Percentiles rank a stretch among this genome's conserved stretches.
Conservation (phyloP, 2,797 vertebrate genomes). For the Sebastolobus altivelis region DNA sequence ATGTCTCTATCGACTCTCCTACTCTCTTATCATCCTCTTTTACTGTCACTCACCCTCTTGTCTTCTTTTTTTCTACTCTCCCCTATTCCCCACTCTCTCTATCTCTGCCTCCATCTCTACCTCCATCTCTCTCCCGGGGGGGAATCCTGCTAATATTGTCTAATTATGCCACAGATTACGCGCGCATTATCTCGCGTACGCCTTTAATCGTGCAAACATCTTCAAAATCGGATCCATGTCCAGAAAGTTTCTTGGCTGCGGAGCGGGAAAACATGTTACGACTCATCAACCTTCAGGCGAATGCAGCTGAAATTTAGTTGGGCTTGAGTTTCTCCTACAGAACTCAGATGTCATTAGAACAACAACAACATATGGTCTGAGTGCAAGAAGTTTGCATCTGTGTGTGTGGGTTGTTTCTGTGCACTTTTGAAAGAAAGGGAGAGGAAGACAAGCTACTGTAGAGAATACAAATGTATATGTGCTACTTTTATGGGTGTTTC, state of each 20-base stretch:
- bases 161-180: slow-evolving; percentile 62
- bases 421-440: not conserved
- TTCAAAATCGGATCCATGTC: slow-evolving; percentile 31
- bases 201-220: slow-evolving; percentile 35
- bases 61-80: not conserved
- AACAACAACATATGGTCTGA: slow-evolving; percentile 41
- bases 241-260: slow-evolving; percentile 36
- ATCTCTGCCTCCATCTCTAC: slow-evolving; percentile 35
- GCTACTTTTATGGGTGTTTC: not conserved
- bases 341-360: slow-evolving; percentile 33
- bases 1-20: slow-evolving; percentile 5
- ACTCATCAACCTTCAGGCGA: slow-evolving; percentile 13
- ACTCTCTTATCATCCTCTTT: slow-evolving; percentile 11
- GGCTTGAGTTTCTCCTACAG: slow-evolving; percentile 27
- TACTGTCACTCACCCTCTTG: not conserved
- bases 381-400: not conserved
- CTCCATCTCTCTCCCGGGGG: slow-evolving; percentile 28
- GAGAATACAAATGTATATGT: not conserved
- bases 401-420: not conserved
- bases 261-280: not conserved
- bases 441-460: not conserved
- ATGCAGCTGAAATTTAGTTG: slow-evolving; percentile 4
- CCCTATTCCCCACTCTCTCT: not conserved
- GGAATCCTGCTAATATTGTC: slow-evolving; percentile 53
- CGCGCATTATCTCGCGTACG: slow-evolving; percentile 29